Evolutionary conservation across 2,113 vertebrate species (phyloP).

Genomic region (Cromileptes altivelis): DNA sequence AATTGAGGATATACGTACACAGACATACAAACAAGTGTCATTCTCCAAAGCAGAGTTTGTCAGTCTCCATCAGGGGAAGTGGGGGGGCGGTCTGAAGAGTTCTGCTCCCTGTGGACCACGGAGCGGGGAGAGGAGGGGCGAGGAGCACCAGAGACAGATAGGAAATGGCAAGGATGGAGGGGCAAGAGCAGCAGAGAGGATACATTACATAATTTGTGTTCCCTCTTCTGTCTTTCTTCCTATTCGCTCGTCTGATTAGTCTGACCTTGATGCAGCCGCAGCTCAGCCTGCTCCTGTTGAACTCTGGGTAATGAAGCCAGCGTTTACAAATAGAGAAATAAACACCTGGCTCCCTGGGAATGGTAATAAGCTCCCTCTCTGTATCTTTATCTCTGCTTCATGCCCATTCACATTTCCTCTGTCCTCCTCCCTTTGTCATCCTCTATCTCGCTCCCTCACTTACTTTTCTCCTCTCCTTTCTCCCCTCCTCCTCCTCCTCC

Average conservation of each 20-base stretch:
- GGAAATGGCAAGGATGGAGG: constrained; percentile 57
- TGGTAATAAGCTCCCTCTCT: constrained; percentile 59
- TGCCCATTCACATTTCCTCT: constrained; percentile 68
- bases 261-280: constrained; percentile 76
- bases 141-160: constrained; percentile 32
- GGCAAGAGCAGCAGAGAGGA: constrained; percentile 42
- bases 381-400: constrained; percentile 56
- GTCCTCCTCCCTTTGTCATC: constrained; percentile 57
- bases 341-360: constrained; percentile 76
- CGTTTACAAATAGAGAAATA: constrained; percentile 80
- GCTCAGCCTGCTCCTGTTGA: constrained; percentile 74
- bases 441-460: constrained; percentile 49
- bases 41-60: constrained; percentile 39
- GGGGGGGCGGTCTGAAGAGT: constrained; percentile 80
- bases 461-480: constrained; percentile 18
- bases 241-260: constrained; percentile 70
- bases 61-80: constrained; percentile 69
- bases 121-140: constrained; percentile 11
- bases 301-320: constrained; percentile 79
- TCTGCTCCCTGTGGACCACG: constrained; percentile 82
- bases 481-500: neutral
- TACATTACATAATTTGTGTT: constrained; percentile 74
- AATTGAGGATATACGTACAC: neutral
- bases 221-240: constrained; percentile 54
- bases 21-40: constrained; percentile 45